Conservation (phyloP, 2,797 vertebrate species). For the Crocidura indochinensis region DNA sequence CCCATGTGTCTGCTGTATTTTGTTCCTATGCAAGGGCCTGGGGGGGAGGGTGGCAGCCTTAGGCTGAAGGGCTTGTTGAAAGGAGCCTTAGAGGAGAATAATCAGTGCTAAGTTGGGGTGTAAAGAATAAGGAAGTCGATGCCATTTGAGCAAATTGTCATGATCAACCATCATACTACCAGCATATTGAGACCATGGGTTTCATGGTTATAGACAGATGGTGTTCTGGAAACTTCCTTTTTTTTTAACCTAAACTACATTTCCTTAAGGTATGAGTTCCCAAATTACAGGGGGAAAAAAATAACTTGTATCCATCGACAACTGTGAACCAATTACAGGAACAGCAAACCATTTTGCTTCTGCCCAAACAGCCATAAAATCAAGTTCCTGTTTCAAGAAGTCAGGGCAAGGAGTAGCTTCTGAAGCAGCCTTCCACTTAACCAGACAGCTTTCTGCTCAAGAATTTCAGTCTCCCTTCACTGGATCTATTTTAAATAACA, state of each 20-base stretch:
- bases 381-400: slow-evolving; percentile 72
- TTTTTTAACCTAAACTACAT: slow-evolving; percentile 23
- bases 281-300: slow-evolving; percentile 65
- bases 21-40: neutral
- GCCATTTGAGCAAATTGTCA: neutral
- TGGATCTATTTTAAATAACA: slow-evolving; percentile 74
- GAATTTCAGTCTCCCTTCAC: slow-evolving; percentile 56
- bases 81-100: no score
- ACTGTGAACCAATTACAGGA: slow-evolving; percentile 25
- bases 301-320: slow-evolving; percentile 22
- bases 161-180: neutral
- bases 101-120: neutral
- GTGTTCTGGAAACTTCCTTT: slow-evolving; percentile 1
- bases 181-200: neutral
- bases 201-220: slow-evolving; percentile 31
- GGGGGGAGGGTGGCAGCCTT: neutral
- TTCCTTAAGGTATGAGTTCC: slow-evolving; percentile 61
- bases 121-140: neutral
- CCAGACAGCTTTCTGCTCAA: slow-evolving; percentile 40
- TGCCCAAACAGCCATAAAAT: slow-evolving; percentile 65
- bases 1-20: neutral
- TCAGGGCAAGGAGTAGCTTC: slow-evolving; percentile 53
- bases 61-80: neutral
- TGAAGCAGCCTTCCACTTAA: slow-evolving; percentile 60
- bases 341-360: slow-evolving; percentile 24